phyloP scores from a whole-genome alignment of 2,797 vertebrate species.

The Peromyscus nudipes region DNA sequence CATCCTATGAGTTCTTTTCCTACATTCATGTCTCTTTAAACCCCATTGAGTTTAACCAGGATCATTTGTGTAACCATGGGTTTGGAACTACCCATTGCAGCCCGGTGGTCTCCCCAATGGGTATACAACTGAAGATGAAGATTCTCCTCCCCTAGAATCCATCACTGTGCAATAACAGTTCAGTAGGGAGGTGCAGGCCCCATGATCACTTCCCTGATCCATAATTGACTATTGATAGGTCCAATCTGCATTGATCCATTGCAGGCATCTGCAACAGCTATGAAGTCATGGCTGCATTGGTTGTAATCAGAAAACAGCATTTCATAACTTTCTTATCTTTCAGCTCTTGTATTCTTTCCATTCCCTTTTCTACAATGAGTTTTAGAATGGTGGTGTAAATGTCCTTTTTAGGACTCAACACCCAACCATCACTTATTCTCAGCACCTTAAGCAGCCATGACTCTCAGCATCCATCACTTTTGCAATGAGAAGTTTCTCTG shows the following conservation, averaged over 20 bases:
- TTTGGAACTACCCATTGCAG: background rate
- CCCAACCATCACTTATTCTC: background rate
- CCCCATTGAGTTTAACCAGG: background rate
- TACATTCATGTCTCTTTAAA: background rate
- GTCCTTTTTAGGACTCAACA: background rate
- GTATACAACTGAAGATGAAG: background rate
- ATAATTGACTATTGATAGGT: background rate
- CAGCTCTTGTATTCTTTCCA: background rate
- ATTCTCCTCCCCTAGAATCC: background rate
- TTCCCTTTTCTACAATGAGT: background rate
- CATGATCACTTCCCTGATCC: background rate
- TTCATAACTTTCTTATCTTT: background rate
- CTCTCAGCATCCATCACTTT: background rate
- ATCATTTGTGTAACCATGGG: background rate
- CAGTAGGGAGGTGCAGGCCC: background rate
- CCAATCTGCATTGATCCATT: background rate
- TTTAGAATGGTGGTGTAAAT: background rate
- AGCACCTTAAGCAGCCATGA: background rate
- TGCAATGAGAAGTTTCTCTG: background rate
- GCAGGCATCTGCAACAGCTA: background rate
- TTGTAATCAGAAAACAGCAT: background rate
- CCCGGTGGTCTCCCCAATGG: background rate
- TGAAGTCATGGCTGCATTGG: background rate
- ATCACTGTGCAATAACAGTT: background rate
- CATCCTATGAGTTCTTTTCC: background rate